Evolutionary conservation across 2,113 vertebrate genomes (phyloP).

Genomic region (Rattus rattus): DNA sequence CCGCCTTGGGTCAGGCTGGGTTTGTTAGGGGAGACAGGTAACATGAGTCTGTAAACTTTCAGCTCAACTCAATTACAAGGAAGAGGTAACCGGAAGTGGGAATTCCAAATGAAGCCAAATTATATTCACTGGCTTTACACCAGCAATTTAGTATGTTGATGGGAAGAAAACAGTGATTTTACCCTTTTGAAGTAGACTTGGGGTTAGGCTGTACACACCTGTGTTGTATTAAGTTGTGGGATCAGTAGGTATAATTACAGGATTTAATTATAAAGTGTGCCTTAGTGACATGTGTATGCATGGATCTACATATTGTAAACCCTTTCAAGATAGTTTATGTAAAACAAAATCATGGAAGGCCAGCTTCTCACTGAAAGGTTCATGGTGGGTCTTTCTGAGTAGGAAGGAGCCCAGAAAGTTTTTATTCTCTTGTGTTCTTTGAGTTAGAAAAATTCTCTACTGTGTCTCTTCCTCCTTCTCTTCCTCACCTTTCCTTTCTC

Average conservation of each 20-base stretch:
- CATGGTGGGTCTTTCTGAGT: not conserved
- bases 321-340: slow-evolving; percentile 4
- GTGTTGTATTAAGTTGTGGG: slow-evolving; percentile 59
- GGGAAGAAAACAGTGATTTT: slow-evolving; percentile 51
- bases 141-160: slow-evolving; percentile 41
- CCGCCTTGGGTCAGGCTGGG: not conserved
- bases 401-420: not conserved
- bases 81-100: slow-evolving; percentile 59
- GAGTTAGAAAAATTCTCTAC: not conserved
- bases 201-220: slow-evolving; percentile 49
- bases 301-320: slow-evolving; percentile 21
- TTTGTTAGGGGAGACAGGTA: not conserved
- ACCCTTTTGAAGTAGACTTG: slow-evolving; percentile 57
- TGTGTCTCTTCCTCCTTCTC: not conserved
- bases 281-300: not conserved
- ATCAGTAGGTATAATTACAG: slow-evolving; percentile 62
- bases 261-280: slow-evolving; percentile 61
- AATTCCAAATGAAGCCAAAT: slow-evolving; percentile 72
- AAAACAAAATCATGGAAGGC: not conserved
- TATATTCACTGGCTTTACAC: slow-evolving; percentile 10
- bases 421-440: not conserved
- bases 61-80: slow-evolving; percentile 8
- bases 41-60: slow-evolving; percentile 33
- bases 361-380: not conserved
- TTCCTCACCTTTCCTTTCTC: not conserved